phyloP scores from a whole-genome alignment of 2,888 invertebrate species.

The Monoplex corrugatus region DNA sequence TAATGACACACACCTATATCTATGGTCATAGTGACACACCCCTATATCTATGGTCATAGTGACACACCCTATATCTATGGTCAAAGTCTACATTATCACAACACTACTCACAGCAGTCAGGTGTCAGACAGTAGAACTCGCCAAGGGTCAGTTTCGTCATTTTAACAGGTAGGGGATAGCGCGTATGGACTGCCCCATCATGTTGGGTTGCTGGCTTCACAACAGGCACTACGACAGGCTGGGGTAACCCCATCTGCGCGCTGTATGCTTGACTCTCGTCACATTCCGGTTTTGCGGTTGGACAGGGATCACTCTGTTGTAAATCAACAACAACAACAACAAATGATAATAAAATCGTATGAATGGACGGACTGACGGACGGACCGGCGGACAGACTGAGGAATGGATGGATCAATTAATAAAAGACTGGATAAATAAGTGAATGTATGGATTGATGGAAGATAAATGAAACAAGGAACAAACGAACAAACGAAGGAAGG shows the following conservation, averaged over 20 bases:
- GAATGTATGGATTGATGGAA: too few relatives aligned
- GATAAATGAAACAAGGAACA: too few relatives aligned
- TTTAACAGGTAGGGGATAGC: background rate
- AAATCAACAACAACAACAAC: too few relatives aligned
- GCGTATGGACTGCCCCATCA: background rate
- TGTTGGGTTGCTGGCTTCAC: background rate
- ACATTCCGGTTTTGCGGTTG: background rate
- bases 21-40: too few relatives aligned
- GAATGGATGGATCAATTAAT: too few relatives aligned
- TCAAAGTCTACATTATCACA: too few relatives aligned
- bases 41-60: background rate
- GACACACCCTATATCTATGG: background rate
- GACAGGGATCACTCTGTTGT: background rate
- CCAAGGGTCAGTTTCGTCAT: slow-evolving; percentile 35
- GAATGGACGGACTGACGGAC: too few relatives aligned
- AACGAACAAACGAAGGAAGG: too few relatives aligned
- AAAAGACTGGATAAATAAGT: too few relatives aligned
- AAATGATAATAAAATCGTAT: too few relatives aligned
- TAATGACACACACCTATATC: too few relatives aligned
- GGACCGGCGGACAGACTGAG: too few relatives aligned
- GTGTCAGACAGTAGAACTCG: slow-evolving; percentile 36
- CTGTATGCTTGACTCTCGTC: background rate
- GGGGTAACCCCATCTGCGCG: background rate
- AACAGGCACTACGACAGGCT: background rate
- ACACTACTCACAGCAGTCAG: slow-evolving; percentile 31